Percentiles rank a stretch among this genome's conserved stretches.
These are phyloP conservation scores for Albula glossodonta DNA, from an alignment of 2,113 vertebrate genomes.

Conservation along the genomic window DNA sequence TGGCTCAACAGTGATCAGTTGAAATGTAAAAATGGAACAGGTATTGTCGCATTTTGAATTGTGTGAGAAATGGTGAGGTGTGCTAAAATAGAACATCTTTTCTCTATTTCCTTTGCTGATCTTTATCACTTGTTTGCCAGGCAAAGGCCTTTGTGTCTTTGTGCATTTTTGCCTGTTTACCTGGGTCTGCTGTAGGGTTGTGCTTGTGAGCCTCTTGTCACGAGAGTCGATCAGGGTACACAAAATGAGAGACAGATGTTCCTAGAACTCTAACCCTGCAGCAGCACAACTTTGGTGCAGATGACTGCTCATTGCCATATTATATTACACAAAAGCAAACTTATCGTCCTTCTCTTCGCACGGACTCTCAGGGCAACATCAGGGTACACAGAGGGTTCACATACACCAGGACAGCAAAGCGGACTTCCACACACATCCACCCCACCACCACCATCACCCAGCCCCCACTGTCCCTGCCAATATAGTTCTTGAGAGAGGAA, in stretches of 20 bases:
- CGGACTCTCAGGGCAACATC: background rate
- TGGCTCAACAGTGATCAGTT: background rate
- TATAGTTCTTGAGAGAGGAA: background rate
- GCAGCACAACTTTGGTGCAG: background rate
- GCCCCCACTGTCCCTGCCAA: background rate
- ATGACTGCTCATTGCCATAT: background rate
- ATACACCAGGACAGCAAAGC: background rate
- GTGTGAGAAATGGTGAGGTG: background rate
- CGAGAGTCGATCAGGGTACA: background rate
- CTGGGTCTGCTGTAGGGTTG: background rate
- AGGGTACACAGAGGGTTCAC: background rate
- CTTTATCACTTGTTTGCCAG: background rate
- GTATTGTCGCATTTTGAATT: background rate
- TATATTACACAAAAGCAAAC: background rate
- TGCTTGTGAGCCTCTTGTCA: background rate
- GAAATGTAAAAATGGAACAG: background rate
- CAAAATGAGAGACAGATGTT: background rate
- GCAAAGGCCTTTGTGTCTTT: background rate
- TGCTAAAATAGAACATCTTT: background rate
- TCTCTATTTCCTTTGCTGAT: background rate
- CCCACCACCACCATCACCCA: background rate
- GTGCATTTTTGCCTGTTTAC: background rate
- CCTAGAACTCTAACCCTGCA: background rate
- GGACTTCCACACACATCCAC: no score
- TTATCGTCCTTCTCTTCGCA: background rate